Base-by-base conservation (phyloP, 1,140 invertebrate species). In the Drosophila nigromelanica region DNA sequence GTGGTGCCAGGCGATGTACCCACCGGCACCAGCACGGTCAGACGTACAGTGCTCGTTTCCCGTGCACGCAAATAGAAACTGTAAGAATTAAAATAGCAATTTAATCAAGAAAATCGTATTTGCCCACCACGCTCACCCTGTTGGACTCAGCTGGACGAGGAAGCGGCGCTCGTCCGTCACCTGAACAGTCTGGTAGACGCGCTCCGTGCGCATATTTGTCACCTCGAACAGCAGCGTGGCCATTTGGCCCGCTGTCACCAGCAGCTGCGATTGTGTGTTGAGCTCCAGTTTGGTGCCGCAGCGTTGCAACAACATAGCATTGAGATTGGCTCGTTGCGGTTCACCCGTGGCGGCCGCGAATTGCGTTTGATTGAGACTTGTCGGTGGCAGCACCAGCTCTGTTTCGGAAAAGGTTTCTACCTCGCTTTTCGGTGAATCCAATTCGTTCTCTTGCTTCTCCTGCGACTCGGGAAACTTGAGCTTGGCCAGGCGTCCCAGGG, bases 121-220 rank as follows among this genome's bases (percentile, higher is more conserved):
- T 8, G 33, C 6, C 18, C 11, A 7, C 1, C 0, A 1, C 52
- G 2, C 69, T 67, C 33, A 92, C 91, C 82, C 86, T 11, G 81
- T 75, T 18, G 92, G 92, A 42, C 59, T 77, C 39, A 94, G 92
- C 7, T 92, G 91, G 11, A 92, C 92, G 12, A 94, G 73, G 63
- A 92, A 94, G 5, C 91, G 91, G 8, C 93, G 85, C 62, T 94
- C 93, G 33, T 93, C 93, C 1, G 92, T 91, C 0, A 94, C 94
- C 35, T 93, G 92, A 72, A 94, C 94, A 5, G 80, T 92, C 56
- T 93, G 93, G 47, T 90, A 91, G 1, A 93, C 90, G 0, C 92
- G 58, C 15, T 93, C 92, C 0, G 93, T 91, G 6, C 93, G 91
- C 75, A 92, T 93, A 78, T 94, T 94, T 0, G 93, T 94, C 5